These are phyloP conservation scores for Ascaphus truei DNA, from an alignment of 2,113 vertebrate genomes.

Conservation along the genomic window DNA sequence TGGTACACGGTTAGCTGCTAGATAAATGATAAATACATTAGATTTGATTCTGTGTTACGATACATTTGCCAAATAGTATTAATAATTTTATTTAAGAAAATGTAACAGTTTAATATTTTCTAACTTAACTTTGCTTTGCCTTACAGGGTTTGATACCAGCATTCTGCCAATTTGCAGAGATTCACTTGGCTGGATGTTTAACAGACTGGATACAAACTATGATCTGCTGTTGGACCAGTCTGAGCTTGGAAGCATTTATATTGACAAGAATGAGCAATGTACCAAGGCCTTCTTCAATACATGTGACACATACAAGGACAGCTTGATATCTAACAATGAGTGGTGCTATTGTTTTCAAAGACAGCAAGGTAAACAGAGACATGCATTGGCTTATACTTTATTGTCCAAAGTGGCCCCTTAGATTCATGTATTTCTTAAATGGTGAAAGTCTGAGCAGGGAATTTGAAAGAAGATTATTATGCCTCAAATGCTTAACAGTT, in stretches of 20 bases:
- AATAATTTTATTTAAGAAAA: neutral
- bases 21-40: too few species aligned
- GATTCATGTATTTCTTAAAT: too few species aligned
- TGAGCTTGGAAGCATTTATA: slow-evolving; percentile 85
- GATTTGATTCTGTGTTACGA: neutral
- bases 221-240: slow-evolving; percentile 88
- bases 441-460: too few species aligned
- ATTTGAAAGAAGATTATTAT: too few species aligned
- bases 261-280: slow-evolving; percentile 86
- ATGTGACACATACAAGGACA: slow-evolving; percentile 84
- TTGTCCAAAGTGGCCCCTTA: too few species aligned
- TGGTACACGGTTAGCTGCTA: too few species aligned
- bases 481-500: too few species aligned
- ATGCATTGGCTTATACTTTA: too few species aligned
- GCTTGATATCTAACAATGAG: slow-evolving; percentile 88
- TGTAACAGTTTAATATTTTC: neutral
- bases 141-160: slow-evolving; percentile 82
- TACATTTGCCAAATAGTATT: neutral
- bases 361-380: slow-evolving; percentile 80
- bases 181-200: slow-evolving; percentile 97
- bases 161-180: slow-evolving; percentile 88
- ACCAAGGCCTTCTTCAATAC: slow-evolving; percentile 87
- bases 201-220: slow-evolving; percentile 89
- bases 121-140: slow-evolving; percentile 21
- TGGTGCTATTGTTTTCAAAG: slow-evolving; percentile 98